phyloP scores from a whole-genome alignment of 2,113 vertebrate species.

The Chascanopsetta lugubris region DNA sequence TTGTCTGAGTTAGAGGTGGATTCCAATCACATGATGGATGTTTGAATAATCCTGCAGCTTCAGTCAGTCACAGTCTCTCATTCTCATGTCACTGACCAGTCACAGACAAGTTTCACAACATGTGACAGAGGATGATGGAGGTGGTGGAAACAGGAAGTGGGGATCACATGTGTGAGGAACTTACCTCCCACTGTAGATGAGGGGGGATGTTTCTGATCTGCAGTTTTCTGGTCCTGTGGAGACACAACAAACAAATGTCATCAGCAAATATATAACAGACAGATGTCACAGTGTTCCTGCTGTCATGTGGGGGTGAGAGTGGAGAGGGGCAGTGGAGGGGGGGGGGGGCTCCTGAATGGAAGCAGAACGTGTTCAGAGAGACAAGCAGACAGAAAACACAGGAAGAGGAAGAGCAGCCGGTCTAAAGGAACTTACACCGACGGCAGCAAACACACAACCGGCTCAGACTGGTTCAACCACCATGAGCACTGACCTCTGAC shows the following conservation, averaged over 20 bases:
- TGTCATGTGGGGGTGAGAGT: background rate
- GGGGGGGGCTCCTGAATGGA: background rate
- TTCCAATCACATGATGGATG: no score
- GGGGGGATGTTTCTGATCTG: constrained; percentile 95
- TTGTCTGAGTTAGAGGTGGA: no score
- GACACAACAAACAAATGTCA: constrained; percentile 19
- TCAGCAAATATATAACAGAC: background rate
- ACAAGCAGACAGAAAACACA: constrained; percentile 12
- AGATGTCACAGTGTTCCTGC: background rate
- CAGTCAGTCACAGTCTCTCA: no score
- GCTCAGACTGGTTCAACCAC: no score
- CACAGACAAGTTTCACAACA: background rate
- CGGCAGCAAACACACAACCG: background rate
- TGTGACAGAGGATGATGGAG: background rate
- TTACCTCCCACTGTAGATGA: constrained; percentile 95
- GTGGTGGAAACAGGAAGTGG: background rate
- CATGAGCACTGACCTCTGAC: no score
- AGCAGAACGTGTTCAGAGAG: constrained; percentile 31
- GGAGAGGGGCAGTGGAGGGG: constrained; percentile 26
- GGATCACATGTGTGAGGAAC: constrained; percentile 35
- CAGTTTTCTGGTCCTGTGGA: constrained; percentile 90
- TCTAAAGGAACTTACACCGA: background rate
- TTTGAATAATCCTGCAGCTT: no score
- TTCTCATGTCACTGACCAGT: no score
- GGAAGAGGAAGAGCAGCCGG: background rate